Evolutionary conservation across 2,113 vertebrate species (phyloP), one percentile per base, ranked within the genome.

Genomic region (Dromiciops gliroides): DNA sequence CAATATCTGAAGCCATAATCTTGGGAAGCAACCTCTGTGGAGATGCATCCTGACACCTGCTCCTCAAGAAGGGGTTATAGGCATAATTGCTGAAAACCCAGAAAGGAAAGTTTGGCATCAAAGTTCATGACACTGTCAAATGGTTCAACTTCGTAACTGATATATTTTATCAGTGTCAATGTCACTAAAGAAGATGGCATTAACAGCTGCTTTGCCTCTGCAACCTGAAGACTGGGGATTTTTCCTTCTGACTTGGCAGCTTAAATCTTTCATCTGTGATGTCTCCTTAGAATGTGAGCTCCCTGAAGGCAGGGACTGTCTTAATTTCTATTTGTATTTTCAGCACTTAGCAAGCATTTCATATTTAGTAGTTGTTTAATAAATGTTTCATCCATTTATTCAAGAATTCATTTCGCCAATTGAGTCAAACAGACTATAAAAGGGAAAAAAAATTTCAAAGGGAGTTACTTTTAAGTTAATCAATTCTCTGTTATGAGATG

Each of bases 311-410:
- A 95, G 49, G 5, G 44, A 60, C 44, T 91, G 50, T 83, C 12
- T 89, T 37, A 52, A 94, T 24, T 52, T 90, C 49, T 92, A 92
- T 88, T 91, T n/a, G 94, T 51, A 67, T n/a, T 37, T 10, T 22
- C 51, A 51, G 31, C 93, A 7, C 23, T n/a, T 51, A 24, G 5
- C 23, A 60, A 83, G 60, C 1, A 89, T 50, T 25, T 51, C 11
- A 1, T 75, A 2, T 60, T 50, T 8, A 52, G 50, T 22, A 90
- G 48, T 50, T 90, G 11, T 8, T 92, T 50, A 75, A n/a, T 94
- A 89, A 92, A 11, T 90, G 19, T 56, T n/a, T 75, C 14, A 75
- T 75, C 26, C 31, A n/a, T 75, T 75, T 26, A 75, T 75, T 75
- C 16, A n/a, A n/a, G n/a, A n/a, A n/a, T 75, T n/a, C 37, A 75